phyloP scores from a whole-genome alignment of 2,113 vertebrate genomes.

The Phylloscopus trochiloides region DNA sequence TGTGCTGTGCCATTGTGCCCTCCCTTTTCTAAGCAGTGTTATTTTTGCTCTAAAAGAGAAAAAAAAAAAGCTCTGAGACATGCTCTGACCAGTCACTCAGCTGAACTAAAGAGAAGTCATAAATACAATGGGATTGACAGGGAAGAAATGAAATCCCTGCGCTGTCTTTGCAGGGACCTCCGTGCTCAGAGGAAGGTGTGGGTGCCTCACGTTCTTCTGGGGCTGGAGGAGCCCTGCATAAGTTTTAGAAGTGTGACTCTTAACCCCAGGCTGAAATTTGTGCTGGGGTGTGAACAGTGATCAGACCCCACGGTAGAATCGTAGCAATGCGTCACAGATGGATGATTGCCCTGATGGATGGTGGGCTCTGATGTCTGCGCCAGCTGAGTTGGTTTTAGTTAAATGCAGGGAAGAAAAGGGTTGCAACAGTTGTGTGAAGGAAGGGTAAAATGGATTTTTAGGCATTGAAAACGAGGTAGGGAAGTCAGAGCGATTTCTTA shows the following conservation, averaged over 20 bases:
- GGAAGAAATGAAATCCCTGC: slow-evolving; percentile 38
- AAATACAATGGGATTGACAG: slow-evolving; percentile 58
- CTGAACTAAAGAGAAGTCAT: slow-evolving; percentile 21
- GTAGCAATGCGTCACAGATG: neutral
- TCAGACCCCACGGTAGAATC: neutral
- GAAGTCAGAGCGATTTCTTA: neutral
- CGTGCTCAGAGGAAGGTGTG: neutral
- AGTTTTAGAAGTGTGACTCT: neutral
- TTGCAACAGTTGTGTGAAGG: slow-evolving; percentile 61
- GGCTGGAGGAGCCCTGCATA: neutral
- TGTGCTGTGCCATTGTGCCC: neutral
- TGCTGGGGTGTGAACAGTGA: neutral
- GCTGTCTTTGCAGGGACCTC: slow-evolving; percentile 3
- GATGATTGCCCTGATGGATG: neutral
- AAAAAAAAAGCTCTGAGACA: neutral
- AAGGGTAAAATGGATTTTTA: neutral
- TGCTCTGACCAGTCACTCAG: slow-evolving; percentile 63
- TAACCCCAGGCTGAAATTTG: neutral
- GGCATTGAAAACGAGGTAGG: neutral
- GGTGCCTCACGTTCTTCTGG: neutral
- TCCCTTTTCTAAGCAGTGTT: slow-evolving; percentile 1
- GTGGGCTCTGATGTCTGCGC: neutral
- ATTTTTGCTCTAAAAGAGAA: slow-evolving; percentile 45
- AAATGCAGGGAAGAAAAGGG: neutral
- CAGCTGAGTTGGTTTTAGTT: neutral